Conservation (phyloP, 1,140 invertebrate species). For the Physella acuta region DNA sequence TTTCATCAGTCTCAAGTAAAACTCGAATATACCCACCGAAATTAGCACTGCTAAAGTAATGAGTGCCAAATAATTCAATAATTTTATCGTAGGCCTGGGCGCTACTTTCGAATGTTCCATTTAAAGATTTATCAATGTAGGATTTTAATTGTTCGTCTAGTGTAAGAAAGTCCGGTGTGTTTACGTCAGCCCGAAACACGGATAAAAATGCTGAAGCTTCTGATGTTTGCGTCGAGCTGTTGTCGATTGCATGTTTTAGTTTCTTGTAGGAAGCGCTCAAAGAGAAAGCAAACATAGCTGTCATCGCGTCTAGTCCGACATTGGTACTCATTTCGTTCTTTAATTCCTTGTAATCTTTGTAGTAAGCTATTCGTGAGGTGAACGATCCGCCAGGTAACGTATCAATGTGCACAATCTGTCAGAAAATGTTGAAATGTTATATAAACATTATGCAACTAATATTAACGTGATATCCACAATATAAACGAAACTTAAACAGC, state of each 20-base stretch:
- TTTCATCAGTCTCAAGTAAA: not conserved
- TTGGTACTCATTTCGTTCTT: not conserved
- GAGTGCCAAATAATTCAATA: not conserved
- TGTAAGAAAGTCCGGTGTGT: not conserved
- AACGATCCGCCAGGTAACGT: conserved; percentile 23
- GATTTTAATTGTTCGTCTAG: not conserved
- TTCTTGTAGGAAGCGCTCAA: conserved; percentile 23
- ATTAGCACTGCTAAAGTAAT: not conserved
- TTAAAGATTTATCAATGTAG: not conserved
- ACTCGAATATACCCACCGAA: not conserved
- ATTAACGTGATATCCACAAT: no score
- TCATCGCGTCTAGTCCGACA: not conserved
- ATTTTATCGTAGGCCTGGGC: not conserved
- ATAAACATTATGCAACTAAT: no score
- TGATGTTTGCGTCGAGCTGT: conserved; percentile 8
- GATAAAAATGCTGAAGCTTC: not conserved
- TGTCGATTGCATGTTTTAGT: conserved; percentile 23
- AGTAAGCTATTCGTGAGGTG: conserved; percentile 10
- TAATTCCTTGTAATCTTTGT: conserved; percentile 20
- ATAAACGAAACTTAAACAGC: no score
- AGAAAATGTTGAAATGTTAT: no score
- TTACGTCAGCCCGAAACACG: not conserved
- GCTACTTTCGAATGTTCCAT: not conserved
- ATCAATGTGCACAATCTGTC: conserved; percentile 11
- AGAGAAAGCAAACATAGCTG: conserved; percentile 28